Percentiles rank a stretch among this genome's conserved stretches.
phyloP scores from a whole-genome alignment of 2,113 vertebrate genomes.

The Delphinus delphis region DNA sequence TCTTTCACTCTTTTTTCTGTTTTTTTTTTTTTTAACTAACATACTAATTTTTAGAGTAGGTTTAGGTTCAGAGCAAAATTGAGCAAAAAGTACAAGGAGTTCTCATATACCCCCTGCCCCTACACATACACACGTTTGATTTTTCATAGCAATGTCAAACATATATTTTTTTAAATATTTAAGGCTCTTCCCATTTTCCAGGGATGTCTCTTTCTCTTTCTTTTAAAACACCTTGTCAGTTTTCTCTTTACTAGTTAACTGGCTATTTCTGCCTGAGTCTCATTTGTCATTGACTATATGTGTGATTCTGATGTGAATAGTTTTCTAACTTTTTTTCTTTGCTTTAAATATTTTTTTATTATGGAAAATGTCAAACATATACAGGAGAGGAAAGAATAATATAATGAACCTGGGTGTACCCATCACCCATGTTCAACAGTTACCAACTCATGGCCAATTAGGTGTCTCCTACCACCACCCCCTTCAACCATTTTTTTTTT shows the following conservation, averaged over 20 bases:
- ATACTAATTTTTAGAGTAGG: background rate
- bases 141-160: background rate
- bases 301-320: conserved; percentile 18
- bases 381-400: background rate
- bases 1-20: background rate
- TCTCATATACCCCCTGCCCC: background rate
- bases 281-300: background rate
- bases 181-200: background rate
- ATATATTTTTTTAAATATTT: background rate
- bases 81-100: background rate
- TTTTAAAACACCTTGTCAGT: background rate
- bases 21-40: background rate
- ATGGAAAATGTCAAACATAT: background rate
- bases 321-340: background rate
- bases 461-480: background rate
- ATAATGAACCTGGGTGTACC: background rate
- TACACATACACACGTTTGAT: background rate
- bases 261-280: background rate
- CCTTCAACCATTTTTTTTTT: background rate
- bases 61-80: conserved; percentile 12
- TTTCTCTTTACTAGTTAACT: background rate
- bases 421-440: background rate
- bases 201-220: background rate
- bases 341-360: conserved; percentile 1
- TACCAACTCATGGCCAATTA: background rate